Conservation (phyloP, 2,888 invertebrate genomes). For the Isoperla grammatica region DNA sequence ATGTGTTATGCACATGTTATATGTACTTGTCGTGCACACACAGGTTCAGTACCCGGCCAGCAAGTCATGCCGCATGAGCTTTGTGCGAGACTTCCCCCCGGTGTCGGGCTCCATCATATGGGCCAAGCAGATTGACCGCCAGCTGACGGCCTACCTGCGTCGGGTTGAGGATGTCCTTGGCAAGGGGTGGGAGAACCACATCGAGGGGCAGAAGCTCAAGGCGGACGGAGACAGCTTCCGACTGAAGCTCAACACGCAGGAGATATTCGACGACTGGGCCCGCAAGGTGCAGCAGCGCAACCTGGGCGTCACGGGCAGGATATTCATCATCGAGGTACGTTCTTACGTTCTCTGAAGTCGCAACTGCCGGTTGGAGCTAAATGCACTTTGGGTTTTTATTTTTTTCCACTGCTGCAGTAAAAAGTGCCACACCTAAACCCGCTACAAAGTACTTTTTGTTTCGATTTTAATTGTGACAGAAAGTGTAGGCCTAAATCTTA, state of each 20-base stretch:
- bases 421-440: no score
- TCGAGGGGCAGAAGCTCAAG: constrained; percentile 96
- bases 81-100: constrained; percentile 90
- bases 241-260: constrained; percentile 90
- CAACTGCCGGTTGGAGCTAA: no score
- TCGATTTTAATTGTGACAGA: no score
- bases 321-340: constrained; percentile 81
- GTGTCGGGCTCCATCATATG: constrained; percentile 98
- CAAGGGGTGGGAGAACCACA: constrained; percentile 98
- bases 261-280: constrained; percentile 98
- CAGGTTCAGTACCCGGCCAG: constrained; percentile 93
- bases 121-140: constrained; percentile 98
- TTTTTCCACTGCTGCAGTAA: no score
- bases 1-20: no score
- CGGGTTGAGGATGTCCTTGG: constrained; percentile 97
- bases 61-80: constrained; percentile 86
- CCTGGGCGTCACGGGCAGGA: constrained; percentile 87
- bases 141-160: constrained; percentile 90
- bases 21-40: no score
- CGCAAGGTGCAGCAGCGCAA: constrained; percentile 90
- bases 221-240: constrained; percentile 98
- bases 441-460: no score
- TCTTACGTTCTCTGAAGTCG: no score
- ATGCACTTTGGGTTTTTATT: no score
- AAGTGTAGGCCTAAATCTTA: no score